Evolutionary conservation across 1,140 invertebrate species (phyloP), one percentile per base, ranked within the genome.

Genomic region (Subanguina moxae): DNA sequence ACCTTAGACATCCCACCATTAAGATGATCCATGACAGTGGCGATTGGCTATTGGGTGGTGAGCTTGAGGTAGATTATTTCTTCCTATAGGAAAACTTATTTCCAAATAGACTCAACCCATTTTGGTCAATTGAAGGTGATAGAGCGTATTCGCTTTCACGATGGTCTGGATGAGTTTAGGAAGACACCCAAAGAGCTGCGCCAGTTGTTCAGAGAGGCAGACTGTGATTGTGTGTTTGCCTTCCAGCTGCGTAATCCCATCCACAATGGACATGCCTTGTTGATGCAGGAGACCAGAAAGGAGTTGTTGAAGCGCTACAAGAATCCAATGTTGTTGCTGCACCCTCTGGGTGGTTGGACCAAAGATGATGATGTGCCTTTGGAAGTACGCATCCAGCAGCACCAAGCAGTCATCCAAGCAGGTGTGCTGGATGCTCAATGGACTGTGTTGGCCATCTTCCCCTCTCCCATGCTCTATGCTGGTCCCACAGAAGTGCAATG

Each of bases 381-480:
- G 7, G 87, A 90, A 82, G 45, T 64, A 19, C 45, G 91, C 91
- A 1, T 92, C 91, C 78, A 84, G 96, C 61, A 61, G 21, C 58
- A 61, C 58, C n/a, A 61, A 19, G 58, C 58, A n/a, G 58, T 61
- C 19, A 84, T 98, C 0, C 88, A 89, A 68, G 91, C 93, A 63
- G 84, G 85, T 59, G 87, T 97, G 1, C 82, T 98, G 42, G 90
- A 97, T 80, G 86, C 88, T 15, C 85, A 89, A 13, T 88, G 88
- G 17, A 99, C 96, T 8, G 88, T 98, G 17, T 84, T 99, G 57
- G 94, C 96, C 1, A 97, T 99, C 76, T 99, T 99, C 84, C 96
- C 96, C 0, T 96, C 94, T 69, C 96, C 95, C 0, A 99, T 99
- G 96, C 90, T 94, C 89, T 99, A 99, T 84, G 96, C 94, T 21